Percentiles rank a stretch among this genome's conserved stretches.
phyloP scores from a whole-genome alignment of 1,140 invertebrate genomes.

The Pogonomyrmex barbatus region DNA sequence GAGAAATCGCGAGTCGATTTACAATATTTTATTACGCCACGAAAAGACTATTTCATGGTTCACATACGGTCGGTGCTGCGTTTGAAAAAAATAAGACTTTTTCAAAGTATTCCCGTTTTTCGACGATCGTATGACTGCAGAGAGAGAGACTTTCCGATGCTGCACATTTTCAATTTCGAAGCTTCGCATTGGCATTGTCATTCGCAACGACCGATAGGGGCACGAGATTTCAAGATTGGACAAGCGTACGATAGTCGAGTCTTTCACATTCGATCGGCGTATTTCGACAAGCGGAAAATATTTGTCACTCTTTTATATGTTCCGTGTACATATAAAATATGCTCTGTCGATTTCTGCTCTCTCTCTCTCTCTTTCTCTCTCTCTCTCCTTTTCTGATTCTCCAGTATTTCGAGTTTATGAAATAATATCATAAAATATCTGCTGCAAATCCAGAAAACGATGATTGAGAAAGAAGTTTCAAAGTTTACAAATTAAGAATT shows the following conservation, averaged over 20 bases:
- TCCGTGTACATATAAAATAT: background rate
- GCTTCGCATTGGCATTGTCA: conserved; percentile 29
- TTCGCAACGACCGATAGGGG: conserved; percentile 20
- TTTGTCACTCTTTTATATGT: conserved; percentile 35
- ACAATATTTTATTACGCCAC: background rate
- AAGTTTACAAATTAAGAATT: background rate
- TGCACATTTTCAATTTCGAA: conserved; percentile 45
- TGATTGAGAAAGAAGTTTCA: background rate
- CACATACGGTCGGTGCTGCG: background rate
- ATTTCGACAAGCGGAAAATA: conserved; percentile 39
- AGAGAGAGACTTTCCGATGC: background rate
- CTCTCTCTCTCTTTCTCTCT: background rate
- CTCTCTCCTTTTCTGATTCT: background rate
- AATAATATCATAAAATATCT: background rate
- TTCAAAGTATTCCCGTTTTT: background rate
- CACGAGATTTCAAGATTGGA: conserved; percentile 42
- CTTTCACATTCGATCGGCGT: conserved; percentile 33
- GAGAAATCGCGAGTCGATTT: background rate
- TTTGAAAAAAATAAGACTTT: background rate
- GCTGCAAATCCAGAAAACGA: background rate
- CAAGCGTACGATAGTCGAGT: conserved; percentile 41
- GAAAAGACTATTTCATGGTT: background rate
- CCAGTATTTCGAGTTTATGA: conserved; percentile 10
- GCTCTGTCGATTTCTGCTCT: conserved; percentile 6
- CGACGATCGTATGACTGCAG: background rate